phyloP scores from a whole-genome alignment of 2,113 vertebrate genomes.

The Dolichallabes microphthalmus region DNA sequence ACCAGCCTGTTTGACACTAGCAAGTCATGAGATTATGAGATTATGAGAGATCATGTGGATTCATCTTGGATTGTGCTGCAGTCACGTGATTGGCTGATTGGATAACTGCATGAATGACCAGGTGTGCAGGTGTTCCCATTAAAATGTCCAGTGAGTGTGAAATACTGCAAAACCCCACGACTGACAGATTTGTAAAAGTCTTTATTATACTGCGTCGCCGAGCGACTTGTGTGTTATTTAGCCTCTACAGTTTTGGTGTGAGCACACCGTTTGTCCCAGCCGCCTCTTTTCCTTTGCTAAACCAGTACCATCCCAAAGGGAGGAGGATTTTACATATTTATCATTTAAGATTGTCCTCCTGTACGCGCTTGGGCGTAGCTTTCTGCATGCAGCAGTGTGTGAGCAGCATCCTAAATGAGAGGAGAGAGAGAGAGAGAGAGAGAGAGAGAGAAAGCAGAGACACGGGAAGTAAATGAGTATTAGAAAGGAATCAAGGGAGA shows the following conservation, averaged over 20 bases:
- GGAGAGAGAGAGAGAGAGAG: conserved; percentile 16
- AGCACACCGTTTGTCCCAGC: not conserved
- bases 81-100: not conserved
- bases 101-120: not conserved
- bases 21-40: no score
- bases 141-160: not conserved
- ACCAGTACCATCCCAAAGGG: conserved; percentile 20
- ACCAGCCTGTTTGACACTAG: not conserved
- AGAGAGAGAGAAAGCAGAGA: conserved; percentile 34
- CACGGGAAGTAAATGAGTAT: conserved; percentile 23
- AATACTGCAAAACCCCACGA: not conserved
- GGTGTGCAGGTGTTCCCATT: not conserved
- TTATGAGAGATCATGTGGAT: not conserved
- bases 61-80: not conserved
- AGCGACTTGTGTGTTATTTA: conserved; percentile 4
- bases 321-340: conserved; percentile 63
- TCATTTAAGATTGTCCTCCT: conserved; percentile 64
- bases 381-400: conserved; percentile 73
- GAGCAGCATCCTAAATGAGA: conserved; percentile 75
- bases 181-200: not conserved
- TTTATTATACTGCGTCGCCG: not conserved
- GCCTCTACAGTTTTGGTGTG: not conserved
- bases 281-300: conserved; percentile 44
- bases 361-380: conserved; percentile 60
- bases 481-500: conserved; percentile 31